phyloP scores from a whole-genome alignment of 2,113 vertebrate species.

The Ammospiza caudacuta region DNA sequence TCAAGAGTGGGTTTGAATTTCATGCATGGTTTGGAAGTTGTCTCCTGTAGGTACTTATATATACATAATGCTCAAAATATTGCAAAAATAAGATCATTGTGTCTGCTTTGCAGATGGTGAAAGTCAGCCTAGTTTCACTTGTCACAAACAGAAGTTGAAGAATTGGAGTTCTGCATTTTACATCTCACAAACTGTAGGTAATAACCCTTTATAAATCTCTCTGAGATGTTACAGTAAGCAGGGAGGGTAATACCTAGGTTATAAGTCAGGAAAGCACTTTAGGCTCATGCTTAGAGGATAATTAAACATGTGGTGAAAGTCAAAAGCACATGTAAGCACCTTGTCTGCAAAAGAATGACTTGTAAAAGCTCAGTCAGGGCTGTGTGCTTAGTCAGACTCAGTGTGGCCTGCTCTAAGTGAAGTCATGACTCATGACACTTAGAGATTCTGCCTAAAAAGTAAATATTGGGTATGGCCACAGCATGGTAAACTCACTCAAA shows the following conservation, averaged over 20 bases:
- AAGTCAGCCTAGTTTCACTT: background rate
- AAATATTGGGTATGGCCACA: background rate
- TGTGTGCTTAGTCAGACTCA: background rate
- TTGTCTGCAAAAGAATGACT: background rate
- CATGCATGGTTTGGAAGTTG: background rate
- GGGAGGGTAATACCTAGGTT: background rate
- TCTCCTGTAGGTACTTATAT: background rate
- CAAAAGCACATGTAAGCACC: background rate
- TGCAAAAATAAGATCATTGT: background rate
- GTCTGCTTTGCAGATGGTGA: background rate
- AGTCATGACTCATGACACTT: background rate
- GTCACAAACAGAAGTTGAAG: background rate
- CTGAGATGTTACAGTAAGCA: background rate
- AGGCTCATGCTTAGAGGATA: background rate
- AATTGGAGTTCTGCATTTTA: background rate
- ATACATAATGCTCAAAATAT: background rate
- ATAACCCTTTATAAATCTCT: background rate
- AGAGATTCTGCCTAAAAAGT: background rate
- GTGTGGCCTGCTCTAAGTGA: background rate
- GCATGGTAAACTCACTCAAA: background rate
- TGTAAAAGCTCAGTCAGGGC: background rate
- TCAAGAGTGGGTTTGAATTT: background rate
- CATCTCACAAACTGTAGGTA: background rate
- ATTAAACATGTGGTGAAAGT: constrained; percentile 20
- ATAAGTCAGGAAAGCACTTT: background rate